Evolutionary conservation across 2,888 invertebrate species (phyloP), one percentile per base, ranked within the genome.

Genomic region (Eutolmus rufibarbis): DNA sequence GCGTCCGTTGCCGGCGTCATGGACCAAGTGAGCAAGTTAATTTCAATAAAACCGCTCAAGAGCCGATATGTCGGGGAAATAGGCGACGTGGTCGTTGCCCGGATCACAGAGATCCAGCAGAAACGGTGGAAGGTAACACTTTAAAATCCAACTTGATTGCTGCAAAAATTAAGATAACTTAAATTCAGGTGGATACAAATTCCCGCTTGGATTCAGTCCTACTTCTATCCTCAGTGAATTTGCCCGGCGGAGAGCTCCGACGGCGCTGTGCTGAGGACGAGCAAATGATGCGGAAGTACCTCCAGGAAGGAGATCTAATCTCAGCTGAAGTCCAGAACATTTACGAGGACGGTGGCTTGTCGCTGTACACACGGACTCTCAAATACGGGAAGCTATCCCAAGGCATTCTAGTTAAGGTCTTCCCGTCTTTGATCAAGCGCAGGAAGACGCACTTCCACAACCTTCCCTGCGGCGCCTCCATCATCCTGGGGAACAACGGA

Each of bases 291-390:
- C 94, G 99, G 86, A 96, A 97, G 89, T 98, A 98, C 92, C 93
- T 99, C 79, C 96, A 96, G 91, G 98, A 98, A 93, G 98, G 98
- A 23, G 99, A 99, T 93, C 94, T 99, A 0, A 97, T 99, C 88
- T 98, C 98, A 93, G 99, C 99, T 5, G 99, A 99, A 94, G 99
- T 99, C 0, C 98, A 99, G 91, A 97, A 96, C 91, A 95, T 98
- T 5, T 97, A 96, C 91, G 95, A 96, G 85, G 99, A 99, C 93
- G 98, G 99, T 1, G 95, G 97, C 0, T 93, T 99, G 23, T 97
- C 98, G 0, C 93, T 99, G 16, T 99, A 99, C 91, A 99, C 99
- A 0, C 95, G 99, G 91, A 98, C 98, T 93, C 94, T 98, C 87
- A 98, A 98, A 91, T 99, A 99, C 94, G 99, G 99, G 87, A 99